Evolutionary conservation across 2,113 vertebrate species (phyloP).

Genomic region (Cisticola juncidis): DNA sequence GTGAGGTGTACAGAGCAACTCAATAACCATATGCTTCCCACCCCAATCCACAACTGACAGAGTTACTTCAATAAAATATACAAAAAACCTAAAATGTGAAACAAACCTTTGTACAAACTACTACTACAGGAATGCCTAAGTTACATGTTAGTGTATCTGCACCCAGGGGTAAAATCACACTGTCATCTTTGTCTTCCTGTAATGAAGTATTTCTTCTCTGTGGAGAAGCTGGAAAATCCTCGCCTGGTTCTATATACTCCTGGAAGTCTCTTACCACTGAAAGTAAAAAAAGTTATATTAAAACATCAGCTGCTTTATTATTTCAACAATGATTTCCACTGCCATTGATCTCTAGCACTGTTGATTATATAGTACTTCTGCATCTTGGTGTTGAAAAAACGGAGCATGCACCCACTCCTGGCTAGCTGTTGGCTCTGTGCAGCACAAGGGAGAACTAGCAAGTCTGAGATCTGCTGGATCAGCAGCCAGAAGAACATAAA

Average conservation of each 20-base stretch:
- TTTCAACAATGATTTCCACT: slow-evolving; percentile 49
- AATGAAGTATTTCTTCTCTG: slow-evolving; percentile 86
- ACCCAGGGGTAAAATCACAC: slow-evolving; percentile 90
- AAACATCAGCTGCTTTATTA: slow-evolving; percentile 47
- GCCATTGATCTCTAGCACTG: not conserved
- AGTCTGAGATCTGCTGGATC: not conserved
- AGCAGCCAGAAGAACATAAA: not conserved
- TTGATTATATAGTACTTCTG: not conserved
- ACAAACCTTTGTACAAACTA: slow-evolving; percentile 97
- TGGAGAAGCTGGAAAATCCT: slow-evolving; percentile 89
- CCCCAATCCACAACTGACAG: not conserved
- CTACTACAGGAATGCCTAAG: slow-evolving; percentile 92
- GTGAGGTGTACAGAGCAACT: not conserved
- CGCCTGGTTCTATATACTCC: slow-evolving; percentile 94
- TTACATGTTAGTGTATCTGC: slow-evolving; percentile 95
- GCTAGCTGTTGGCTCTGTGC: not conserved
- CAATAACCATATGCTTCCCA: not conserved
- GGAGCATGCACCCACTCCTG: not conserved
- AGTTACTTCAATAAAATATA: not conserved
- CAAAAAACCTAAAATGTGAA: slow-evolving; percentile 7
- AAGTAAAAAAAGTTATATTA: slow-evolving; percentile 57
- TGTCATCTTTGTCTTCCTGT: slow-evolving; percentile 88
- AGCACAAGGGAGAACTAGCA: not conserved
- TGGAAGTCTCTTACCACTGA: slow-evolving; percentile 97
- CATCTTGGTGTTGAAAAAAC: not conserved